Evolutionary conservation across 1,140 invertebrate species (phyloP).

Genomic region (Aethina tumida): DNA sequence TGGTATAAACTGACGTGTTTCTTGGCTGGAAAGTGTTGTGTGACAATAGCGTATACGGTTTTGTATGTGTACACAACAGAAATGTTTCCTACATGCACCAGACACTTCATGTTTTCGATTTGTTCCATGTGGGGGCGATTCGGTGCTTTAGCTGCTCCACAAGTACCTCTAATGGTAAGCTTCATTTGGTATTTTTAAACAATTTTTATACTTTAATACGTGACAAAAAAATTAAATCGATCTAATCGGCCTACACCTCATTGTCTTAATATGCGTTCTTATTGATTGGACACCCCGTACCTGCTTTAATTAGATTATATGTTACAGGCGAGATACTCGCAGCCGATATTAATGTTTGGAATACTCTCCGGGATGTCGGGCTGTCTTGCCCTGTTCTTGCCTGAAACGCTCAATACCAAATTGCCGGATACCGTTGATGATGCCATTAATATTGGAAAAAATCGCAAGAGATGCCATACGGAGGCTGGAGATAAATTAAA

Average conservation of each 20-base stretch:
- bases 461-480: background rate
- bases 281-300: background rate
- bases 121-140: conserved; percentile 60
- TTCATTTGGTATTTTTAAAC: background rate
- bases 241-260: background rate
- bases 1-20: conserved; percentile 30
- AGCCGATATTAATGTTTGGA: conserved; percentile 56
- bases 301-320: conserved; percentile 4
- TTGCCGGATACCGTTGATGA: conserved; percentile 60
- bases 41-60: conserved; percentile 38
- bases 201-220: background rate
- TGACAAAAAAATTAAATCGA: background rate
- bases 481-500: no score
- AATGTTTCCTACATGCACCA: conserved; percentile 39
- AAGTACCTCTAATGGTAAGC: conserved; percentile 50
- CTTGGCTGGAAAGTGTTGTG: conserved; percentile 43
- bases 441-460: conserved; percentile 46
- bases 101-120: conserved; percentile 34
- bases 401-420: conserved; percentile 56
- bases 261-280: conserved; percentile 1
- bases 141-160: conserved; percentile 61
- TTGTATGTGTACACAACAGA: conserved; percentile 41
- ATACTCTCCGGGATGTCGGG: conserved; percentile 51
- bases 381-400: conserved; percentile 49
- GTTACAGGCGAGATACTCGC: conserved; percentile 23